A percentile compares a stretch with the other conserved stretches of the same genome.
Conservation (phyloP, 2,113 vertebrate species). For the Balaeniceps rex region DNA sequence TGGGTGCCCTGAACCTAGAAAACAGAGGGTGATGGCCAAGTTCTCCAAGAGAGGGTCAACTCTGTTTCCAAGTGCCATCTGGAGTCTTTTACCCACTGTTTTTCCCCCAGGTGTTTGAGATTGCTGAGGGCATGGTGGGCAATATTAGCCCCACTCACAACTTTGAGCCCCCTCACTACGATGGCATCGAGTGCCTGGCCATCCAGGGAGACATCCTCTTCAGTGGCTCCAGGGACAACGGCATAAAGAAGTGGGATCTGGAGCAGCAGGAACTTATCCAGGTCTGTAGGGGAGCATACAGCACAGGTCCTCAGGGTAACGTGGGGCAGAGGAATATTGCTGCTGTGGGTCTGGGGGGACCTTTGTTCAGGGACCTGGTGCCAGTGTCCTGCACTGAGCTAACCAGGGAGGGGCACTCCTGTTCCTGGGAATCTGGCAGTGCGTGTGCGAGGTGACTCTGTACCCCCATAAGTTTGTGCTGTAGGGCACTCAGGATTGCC, state of each 20-base stretch:
- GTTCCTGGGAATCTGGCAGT: not conserved
- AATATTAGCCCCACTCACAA: slow-evolving; percentile 92
- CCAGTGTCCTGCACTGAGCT: not conserved
- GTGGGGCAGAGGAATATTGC: not conserved
- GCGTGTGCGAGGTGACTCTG: not conserved
- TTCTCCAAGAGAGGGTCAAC: not conserved
- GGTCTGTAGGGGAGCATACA: slow-evolving; percentile 61
- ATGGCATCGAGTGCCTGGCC: slow-evolving; percentile 93
- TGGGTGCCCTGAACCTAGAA: not conserved
- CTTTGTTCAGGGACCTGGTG: not conserved
- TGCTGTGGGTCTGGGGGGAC: not conserved
- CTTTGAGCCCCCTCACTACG: slow-evolving; percentile 96
- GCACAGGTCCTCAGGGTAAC: not conserved
- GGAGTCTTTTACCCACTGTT: not conserved
- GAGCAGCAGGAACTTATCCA: slow-evolving; percentile 92
- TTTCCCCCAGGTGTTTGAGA: slow-evolving; percentile 85
- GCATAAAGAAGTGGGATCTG: slow-evolving; percentile 98
- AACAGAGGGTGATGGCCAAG: not conserved
- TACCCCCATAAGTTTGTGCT: not conserved
- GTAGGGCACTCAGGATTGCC: not conserved
- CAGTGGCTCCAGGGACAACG: slow-evolving; percentile 94
- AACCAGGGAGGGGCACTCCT: not conserved
- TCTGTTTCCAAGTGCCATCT: not conserved
- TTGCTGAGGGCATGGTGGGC: slow-evolving; percentile 82
- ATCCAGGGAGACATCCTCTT: slow-evolving; percentile 90